Evolutionary conservation across 2,888 invertebrate genomes (phyloP).

Genomic region (Pammene aurita): DNA sequence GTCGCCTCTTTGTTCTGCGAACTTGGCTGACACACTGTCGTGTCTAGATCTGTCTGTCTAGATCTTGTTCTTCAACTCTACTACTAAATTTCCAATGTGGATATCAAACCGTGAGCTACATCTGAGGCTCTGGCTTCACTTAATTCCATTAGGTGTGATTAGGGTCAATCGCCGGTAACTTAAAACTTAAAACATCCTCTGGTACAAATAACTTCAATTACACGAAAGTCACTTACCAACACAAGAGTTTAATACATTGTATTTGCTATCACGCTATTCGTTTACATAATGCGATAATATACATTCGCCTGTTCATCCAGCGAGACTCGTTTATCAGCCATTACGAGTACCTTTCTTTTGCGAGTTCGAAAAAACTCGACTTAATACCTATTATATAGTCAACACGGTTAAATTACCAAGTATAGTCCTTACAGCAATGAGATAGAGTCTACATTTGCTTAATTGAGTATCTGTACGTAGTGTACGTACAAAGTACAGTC

Average conservation of each 20-base stretch:
- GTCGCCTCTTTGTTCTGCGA: too few relatives aligned
- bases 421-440: not conserved
- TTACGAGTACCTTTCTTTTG: constrained; percentile 28
- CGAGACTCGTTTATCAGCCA: constrained; percentile 36
- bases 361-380: constrained; percentile 13
- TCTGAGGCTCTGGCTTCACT: too few relatives aligned
- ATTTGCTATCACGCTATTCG: constrained; percentile 34
- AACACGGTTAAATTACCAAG: not conserved
- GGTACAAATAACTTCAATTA: too few relatives aligned
- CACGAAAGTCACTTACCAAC: too few relatives aligned
- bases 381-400: constrained; percentile 19
- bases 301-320: constrained; percentile 31
- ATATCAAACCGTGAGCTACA: too few relatives aligned
- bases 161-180: too few relatives aligned
- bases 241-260: not conserved
- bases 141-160: too few relatives aligned
- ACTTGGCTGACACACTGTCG: too few relatives aligned
- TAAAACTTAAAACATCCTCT: too few relatives aligned
- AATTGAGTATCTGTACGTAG: not conserved
- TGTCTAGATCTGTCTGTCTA: too few relatives aligned
- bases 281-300: constrained; percentile 38
- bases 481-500: not conserved
- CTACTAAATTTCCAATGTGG: too few relatives aligned
- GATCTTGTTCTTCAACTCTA: too few relatives aligned
- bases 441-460: not conserved